Percentiles rank a stretch among this genome's conserved stretches.
Evolutionary conservation across 2,797 vertebrate species (phyloP).

Genomic region (Amphiprion clarkii): DNA sequence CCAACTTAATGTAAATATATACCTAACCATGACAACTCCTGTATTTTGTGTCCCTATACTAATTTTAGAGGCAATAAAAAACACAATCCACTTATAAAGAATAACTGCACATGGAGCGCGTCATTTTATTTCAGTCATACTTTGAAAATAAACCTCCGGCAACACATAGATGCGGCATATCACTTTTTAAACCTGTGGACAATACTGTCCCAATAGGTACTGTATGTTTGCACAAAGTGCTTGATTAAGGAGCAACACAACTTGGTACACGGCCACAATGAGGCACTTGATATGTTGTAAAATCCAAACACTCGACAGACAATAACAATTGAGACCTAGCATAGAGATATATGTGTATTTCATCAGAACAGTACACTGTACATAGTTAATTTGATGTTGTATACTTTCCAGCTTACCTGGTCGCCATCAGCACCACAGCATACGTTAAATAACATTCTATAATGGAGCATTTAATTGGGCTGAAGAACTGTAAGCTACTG

Average conservation of each 20-base stretch:
- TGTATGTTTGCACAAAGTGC: slow-evolving; percentile 64
- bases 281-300: slow-evolving; percentile 76
- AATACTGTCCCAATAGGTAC: slow-evolving; percentile 53
- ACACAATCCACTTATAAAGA: slow-evolving; percentile 47
- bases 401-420: slow-evolving; percentile 74
- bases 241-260: slow-evolving; percentile 59
- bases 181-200: slow-evolving; percentile 62
- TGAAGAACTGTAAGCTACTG: slow-evolving; percentile 52
- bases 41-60: neutral
- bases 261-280: slow-evolving; percentile 65
- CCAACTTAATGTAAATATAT: neutral
- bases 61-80: slow-evolving; percentile 9
- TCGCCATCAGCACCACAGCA: slow-evolving; percentile 71
- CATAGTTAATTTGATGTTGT: slow-evolving; percentile 70
- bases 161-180: slow-evolving; percentile 71
- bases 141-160: slow-evolving; percentile 80
- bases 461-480: slow-evolving; percentile 57
- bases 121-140: slow-evolving; percentile 85
- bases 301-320: slow-evolving; percentile 73
- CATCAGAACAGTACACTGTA: slow-evolving; percentile 66
- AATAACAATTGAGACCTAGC: slow-evolving; percentile 47
- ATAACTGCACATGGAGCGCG: slow-evolving; percentile 70
- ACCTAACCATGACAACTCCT: neutral
- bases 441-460: slow-evolving; percentile 61
- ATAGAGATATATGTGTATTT: slow-evolving; percentile 57